Base-by-base conservation (phyloP, 2,797 vertebrate genomes). In the Streptopelia turtur region DNA sequence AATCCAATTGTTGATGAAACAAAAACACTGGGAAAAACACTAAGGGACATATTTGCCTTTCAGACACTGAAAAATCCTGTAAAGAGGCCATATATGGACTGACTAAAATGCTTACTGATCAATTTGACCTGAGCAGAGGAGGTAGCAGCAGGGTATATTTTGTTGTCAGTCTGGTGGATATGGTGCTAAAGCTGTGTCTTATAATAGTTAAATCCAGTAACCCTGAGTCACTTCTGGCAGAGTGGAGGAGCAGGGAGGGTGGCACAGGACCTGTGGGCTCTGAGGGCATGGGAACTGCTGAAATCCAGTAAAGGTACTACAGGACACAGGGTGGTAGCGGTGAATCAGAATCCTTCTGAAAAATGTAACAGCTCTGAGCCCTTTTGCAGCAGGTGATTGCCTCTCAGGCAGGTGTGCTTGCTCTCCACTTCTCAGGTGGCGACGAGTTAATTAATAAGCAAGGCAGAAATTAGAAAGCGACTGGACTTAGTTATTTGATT, bases 151-250 rank as follows among this genome's bases (percentile, higher is more conserved):
- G 83, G 1, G 22, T 84, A 24, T 81, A 94, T 33, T 93, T 97
- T 90, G 16, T 94, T 43, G 94, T 96, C 24, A 85, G 94, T 20
- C 68, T 97, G 56, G 89, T 96, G 59, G 97, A 96, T 53, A 97
- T 94, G 3, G 96, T 96, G 65, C 96, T 96, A 94, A 98, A 97
- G 83, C 11, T 96, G 57, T 97, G 97, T 80, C 93, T 97, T 90
- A 92, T 90, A 50, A 94, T 92, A 60, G 95, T 95, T 83, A 97
- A 97, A 83, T 97, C 96, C 83, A 97, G 96, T 89, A 93, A 70
- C 49, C 56, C 80, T 28, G 94, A 97, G 63, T 88, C 94, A 39
- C 80, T 94, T 35, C 78, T 97, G 37, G 81, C 84, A 72, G 96
- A 97, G 31, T 77, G 87, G 12, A 82, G 59, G 57, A 94, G 93